phyloP scores from a whole-genome alignment of 2,888 invertebrate genomes.

The Geotrupes spiniger region DNA sequence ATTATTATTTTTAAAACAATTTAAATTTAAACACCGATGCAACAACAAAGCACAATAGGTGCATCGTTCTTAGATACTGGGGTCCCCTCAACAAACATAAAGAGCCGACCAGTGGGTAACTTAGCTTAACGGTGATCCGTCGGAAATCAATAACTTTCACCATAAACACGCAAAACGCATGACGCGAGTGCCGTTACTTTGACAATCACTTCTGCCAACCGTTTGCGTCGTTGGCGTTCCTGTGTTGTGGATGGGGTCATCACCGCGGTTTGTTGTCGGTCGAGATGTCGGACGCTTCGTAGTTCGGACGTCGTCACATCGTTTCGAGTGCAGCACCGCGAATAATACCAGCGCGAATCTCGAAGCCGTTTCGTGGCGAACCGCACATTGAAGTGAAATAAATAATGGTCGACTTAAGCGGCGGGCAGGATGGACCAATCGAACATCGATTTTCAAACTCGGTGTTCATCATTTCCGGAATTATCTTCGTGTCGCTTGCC shows the following conservation, averaged over 20 bases:
- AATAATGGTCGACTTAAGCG: slow-evolving; percentile 80
- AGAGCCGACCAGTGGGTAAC: background rate
- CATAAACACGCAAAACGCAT: slow-evolving; percentile 6
- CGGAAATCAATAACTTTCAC: slow-evolving; percentile 17
- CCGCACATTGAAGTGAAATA: no score
- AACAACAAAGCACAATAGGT: no score
- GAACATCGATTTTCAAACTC: slow-evolving; percentile 86
- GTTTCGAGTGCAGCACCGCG: background rate
- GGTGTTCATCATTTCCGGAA: slow-evolving; percentile 82
- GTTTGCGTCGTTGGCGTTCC: background rate
- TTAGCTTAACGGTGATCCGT: slow-evolving; percentile 2
- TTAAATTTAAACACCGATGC: no score
- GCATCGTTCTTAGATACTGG: no score
- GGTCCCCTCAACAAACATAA: background rate
- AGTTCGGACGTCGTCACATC: background rate
- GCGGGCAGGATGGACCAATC: slow-evolving; percentile 73
- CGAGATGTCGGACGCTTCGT: background rate
- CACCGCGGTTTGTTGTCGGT: background rate
- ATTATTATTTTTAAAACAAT: no score
- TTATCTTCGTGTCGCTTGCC: slow-evolving; percentile 74
- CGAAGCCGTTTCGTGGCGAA: background rate
- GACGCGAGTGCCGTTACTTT: slow-evolving; percentile 10
- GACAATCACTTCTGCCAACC: slow-evolving; percentile 13
- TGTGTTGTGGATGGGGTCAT: no score
- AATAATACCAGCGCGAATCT: slow-evolving; percentile 1